Conservation (phyloP, 2,113 vertebrate species). For the Sinosuthora webbiana region DNA sequence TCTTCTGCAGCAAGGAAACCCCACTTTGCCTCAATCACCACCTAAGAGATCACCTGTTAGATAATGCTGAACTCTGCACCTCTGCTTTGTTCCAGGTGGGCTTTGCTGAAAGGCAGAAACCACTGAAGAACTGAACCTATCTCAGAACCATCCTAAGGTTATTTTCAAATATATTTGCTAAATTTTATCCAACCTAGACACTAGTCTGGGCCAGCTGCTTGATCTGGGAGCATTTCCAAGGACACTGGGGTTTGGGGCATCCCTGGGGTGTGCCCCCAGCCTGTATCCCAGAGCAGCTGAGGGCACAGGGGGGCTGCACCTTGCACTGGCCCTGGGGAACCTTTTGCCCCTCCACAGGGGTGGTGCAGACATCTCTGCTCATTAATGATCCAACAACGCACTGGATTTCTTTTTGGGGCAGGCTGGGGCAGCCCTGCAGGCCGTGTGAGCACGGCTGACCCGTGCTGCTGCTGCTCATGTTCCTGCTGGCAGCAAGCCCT, state of each 20-base stretch:
- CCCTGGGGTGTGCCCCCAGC: background rate
- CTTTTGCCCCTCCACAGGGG: rapidly evolving
- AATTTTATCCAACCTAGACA: background rate
- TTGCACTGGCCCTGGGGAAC: background rate
- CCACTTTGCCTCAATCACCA: background rate
- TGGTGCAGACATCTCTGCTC: background rate
- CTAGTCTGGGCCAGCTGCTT: background rate
- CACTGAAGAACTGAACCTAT: background rate
- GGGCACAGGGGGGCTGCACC: background rate
- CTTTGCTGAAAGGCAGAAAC: background rate
- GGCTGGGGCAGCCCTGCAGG: background rate
- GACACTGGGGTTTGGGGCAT: background rate
- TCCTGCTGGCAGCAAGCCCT: background rate
- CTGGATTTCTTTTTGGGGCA: background rate
- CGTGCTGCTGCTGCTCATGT: background rate
- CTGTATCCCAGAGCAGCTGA: background rate
- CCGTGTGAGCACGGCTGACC: rapidly evolving
- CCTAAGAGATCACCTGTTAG: too few relatives aligned
- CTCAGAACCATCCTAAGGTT: background rate
- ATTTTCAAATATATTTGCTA: background rate
- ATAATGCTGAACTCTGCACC: background rate
- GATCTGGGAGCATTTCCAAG: background rate
- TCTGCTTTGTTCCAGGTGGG: background rate
- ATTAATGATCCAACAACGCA: rapidly evolving
- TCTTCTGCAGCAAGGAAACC: background rate